phyloP scores from a whole-genome alignment of 1,140 invertebrate species.

The Drosophila malerkotliana region DNA sequence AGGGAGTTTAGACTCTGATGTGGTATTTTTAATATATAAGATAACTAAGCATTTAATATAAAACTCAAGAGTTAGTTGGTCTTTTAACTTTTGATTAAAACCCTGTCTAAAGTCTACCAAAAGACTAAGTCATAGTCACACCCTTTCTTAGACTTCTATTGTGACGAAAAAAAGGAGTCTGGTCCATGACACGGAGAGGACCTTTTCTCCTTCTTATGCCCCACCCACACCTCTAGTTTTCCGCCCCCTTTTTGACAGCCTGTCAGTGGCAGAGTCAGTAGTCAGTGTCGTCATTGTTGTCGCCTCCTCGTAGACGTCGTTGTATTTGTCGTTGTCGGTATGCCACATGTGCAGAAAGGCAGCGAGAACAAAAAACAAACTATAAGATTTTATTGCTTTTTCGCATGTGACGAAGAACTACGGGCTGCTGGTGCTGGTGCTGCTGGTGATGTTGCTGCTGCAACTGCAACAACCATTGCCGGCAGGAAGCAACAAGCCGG shows the following conservation, averaged over 20 bases:
- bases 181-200: constrained; percentile 65
- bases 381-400: constrained; percentile 80
- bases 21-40: too few relatives aligned
- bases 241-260: constrained; percentile 56
- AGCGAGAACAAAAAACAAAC: constrained; percentile 62
- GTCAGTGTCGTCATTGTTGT: constrained; percentile 78
- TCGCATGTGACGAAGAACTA: constrained; percentile 65
- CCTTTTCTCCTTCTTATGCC: constrained; percentile 22
- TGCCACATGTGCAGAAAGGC: constrained; percentile 68
- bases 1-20: not conserved
- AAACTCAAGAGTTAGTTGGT: too few relatives aligned
- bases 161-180: constrained; percentile 24
- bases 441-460: constrained; percentile 26
- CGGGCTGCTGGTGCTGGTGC: constrained; percentile 41
- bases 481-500: constrained; percentile 75
- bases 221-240: constrained; percentile 1
- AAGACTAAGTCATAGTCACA: not conserved
- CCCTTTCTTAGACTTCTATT: not conserved
- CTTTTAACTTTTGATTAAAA: not conserved
- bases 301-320: constrained; percentile 47
- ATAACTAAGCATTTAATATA: not conserved
- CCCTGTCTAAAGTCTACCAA: not conserved
- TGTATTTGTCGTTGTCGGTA: constrained; percentile 39
- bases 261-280: constrained; percentile 71
- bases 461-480: constrained; percentile 36